Evolutionary conservation across 92 coral and sea anemone species (phyloP), one percentile per base, ranked within the genome.

Genomic region (Galaxea fascicularis): DNA sequence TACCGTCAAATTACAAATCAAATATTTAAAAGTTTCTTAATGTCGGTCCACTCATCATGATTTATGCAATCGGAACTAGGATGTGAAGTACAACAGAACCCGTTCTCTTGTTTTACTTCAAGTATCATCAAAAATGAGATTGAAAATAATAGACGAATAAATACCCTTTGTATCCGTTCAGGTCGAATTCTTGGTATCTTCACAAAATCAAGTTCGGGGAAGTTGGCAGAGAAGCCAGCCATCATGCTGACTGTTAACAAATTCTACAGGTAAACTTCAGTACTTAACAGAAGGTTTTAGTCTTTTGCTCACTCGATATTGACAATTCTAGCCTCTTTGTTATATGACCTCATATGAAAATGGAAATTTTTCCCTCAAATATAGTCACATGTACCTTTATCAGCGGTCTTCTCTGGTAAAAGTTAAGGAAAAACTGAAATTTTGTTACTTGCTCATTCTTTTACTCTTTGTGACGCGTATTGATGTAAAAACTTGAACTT

Each of bases 181-280:
- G 99, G 99, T 86, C 94, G 95, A 9, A 89, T 96, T 78, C 28
- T 86, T 15, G 87, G 79, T 64, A 91, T 96, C 62, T 91, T 73
- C 74, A 51, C 89, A 8, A 96, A 77, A 81, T 77, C 87, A 57
- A 86, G 66, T 52, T 80, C 93, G 26, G 95, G 97, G 17, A 86
- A 87, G 47, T 49, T 94, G 27, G 89, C 75, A 14, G 92, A 73
- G 22, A 91, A 94, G 28, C 87, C 78, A 14, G 95, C 92, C 39
- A 78, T 94, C 54, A 85, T 83, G 85, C n/a, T 96, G 63, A 94
- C 81, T 62, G 98, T 96, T 51, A 90, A 83, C 60, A 94, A 94
- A 89, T 90, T 94, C 52, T 96, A 96, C 90, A 94, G 98, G 98
- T 95, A 79, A 71, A 71, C 1, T 4, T 1, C 69, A 3, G 45